These are phyloP conservation scores for Galeopterus variegatus DNA, from an alignment of 2,113 vertebrate genomes.

Conservation along the genomic window DNA sequence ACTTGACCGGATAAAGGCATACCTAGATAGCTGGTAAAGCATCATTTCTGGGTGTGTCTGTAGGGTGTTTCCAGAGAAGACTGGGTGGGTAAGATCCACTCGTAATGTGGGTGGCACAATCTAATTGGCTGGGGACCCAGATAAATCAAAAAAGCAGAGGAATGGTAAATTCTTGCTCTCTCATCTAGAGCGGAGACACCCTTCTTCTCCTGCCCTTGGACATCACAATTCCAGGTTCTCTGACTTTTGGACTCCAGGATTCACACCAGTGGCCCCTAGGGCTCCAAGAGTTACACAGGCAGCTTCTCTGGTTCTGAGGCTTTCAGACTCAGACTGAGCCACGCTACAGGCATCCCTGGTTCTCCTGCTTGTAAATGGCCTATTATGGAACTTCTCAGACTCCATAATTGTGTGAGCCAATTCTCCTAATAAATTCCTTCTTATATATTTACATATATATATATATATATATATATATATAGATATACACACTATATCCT, in stretches of 20 bases:
- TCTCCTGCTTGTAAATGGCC: background rate
- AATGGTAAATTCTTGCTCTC: background rate
- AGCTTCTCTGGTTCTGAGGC: background rate
- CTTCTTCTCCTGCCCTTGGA: background rate
- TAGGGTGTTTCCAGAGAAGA: background rate
- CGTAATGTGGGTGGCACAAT: background rate
- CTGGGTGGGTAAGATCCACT: background rate
- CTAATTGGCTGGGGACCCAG: background rate
- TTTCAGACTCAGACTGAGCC: background rate
- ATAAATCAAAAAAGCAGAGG: background rate
- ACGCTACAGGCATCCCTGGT: background rate
- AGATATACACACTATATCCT: background rate
- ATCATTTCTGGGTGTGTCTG: background rate
- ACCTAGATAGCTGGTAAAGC: background rate
- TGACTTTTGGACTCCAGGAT: background rate
- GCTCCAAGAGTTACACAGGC: background rate
- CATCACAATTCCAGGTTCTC: background rate
- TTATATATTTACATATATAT: background rate
- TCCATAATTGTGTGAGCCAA: background rate
- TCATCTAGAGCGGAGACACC: background rate
- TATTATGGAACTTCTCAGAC: background rate
- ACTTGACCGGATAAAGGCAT: background rate
- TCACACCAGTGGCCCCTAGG: background rate
- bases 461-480: background rate
- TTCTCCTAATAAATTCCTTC: background rate